Conservation (phyloP, 2,797 vertebrate genomes). For the Pagetopsis macropterus region DNA sequence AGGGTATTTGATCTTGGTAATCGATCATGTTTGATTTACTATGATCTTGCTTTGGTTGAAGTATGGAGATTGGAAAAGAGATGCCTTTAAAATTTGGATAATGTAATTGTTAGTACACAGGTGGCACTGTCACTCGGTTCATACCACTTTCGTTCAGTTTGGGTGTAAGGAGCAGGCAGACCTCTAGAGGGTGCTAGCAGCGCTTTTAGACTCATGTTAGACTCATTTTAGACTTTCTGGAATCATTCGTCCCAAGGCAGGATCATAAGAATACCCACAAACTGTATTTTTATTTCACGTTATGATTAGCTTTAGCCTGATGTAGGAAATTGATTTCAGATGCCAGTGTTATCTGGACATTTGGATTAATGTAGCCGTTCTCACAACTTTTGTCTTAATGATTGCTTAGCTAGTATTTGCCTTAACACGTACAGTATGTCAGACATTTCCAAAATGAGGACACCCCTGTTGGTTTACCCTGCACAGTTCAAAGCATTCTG, state of each 20-base stretch:
- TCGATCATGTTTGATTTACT: slow-evolving; percentile 24
- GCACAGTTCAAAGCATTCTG: slow-evolving; percentile 43
- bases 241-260: slow-evolving; percentile 18
- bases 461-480: slow-evolving; percentile 36
- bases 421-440: slow-evolving; percentile 56
- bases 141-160: slow-evolving; percentile 27
- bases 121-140: slow-evolving; percentile 15
- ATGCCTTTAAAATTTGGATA: slow-evolving; percentile 71
- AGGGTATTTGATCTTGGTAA: slow-evolving; percentile 26
- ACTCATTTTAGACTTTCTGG: slow-evolving; percentile 3
- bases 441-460: slow-evolving; percentile 58
- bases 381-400: slow-evolving; percentile 65
- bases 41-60: slow-evolving; percentile 20
- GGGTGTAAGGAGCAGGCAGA: slow-evolving; percentile 20
- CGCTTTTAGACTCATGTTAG: slow-evolving; percentile 11
- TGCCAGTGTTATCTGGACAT: slow-evolving; percentile 41
- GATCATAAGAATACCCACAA: slow-evolving; percentile 31
- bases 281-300: slow-evolving; percentile 37
- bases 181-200: slow-evolving; percentile 33
- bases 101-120: slow-evolving; percentile 26
- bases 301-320: slow-evolving; percentile 43
- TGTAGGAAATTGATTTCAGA: slow-evolving; percentile 35
- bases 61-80: slow-evolving; percentile 18
- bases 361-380: slow-evolving; percentile 52
- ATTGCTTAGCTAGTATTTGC: slow-evolving; percentile 60